phyloP scores from a whole-genome alignment of 1,140 invertebrate genomes.

The Asbolus verrucosus region DNA sequence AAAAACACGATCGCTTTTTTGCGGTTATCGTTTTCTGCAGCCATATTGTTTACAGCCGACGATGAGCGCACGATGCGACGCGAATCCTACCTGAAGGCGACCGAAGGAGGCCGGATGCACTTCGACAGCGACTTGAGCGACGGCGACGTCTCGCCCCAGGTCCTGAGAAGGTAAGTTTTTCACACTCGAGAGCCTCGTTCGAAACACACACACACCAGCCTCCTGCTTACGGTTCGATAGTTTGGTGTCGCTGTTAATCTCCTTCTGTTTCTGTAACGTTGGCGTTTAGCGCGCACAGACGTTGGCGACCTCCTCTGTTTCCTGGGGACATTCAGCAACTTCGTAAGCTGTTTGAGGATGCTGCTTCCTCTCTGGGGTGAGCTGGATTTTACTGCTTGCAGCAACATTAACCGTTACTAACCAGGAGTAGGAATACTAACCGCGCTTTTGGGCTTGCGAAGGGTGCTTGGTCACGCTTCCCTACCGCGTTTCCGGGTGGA shows the following conservation, averaged over 20 bases:
- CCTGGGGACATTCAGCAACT: slow-evolving; percentile 80
- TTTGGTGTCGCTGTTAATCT: slow-evolving; percentile 37
- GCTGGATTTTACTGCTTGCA: slow-evolving; percentile 43
- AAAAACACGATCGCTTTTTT: too few relatives aligned
- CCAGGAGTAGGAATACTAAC: slow-evolving; percentile 26
- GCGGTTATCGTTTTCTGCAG: neutral
- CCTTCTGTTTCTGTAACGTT: too few relatives aligned
- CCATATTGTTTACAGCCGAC: slow-evolving; percentile 67
- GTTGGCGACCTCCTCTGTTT: slow-evolving; percentile 78
- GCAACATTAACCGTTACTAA: slow-evolving; percentile 32
- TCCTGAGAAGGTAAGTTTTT: slow-evolving; percentile 70
- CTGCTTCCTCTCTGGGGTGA: slow-evolving; percentile 64
- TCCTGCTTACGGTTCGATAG: slow-evolving; percentile 22
- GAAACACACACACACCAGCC: slow-evolving; percentile 19
- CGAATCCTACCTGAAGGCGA: slow-evolving; percentile 93
- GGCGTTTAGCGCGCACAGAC: slow-evolving; percentile 71
- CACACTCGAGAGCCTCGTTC: too few relatives aligned
- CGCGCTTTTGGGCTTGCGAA: slow-evolving; percentile 15
- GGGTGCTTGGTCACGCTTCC: neutral
- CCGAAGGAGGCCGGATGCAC: slow-evolving; percentile 77
- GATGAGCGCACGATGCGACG: slow-evolving; percentile 86
- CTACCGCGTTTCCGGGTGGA: neutral
- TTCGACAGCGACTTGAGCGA: slow-evolving; percentile 77
- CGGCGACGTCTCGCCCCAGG: slow-evolving; percentile 70
- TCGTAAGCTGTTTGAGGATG: slow-evolving; percentile 79